Evolutionary conservation across 2,113 vertebrate genomes (phyloP), one percentile per base, ranked within the genome.

Genomic region (Dromiciops gliroides): DNA sequence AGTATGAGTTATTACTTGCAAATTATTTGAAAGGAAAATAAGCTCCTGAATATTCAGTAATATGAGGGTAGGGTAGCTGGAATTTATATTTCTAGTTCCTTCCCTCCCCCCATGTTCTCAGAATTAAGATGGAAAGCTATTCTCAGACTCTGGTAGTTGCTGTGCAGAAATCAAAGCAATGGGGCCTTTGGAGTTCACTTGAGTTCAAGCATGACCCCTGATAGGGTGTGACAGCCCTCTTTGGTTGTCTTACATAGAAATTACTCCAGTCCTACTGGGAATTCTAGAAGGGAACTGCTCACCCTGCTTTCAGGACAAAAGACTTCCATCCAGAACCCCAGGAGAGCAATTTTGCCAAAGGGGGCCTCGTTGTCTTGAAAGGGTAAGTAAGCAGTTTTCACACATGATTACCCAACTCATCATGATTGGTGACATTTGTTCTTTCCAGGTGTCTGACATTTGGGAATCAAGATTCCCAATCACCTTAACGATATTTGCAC

Each of bases 1-100:
- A 92, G 51, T 48, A 22, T 50, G 31, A 51, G 10, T 47, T 44
- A 47, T 28, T 28, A 8, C 31, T 51, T 88, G 37, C 94, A 91
- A 91, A 75, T 0, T 48, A 90, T 48, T 48, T 10, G 53, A 90
- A 31, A 96, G 25, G 0, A 83, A 92, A 95, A 90, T 0, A 51
- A 96, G 9, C 28, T 97, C 51, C 94, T 91, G 89, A 91, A 1
- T 88, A 60, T 95, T 91, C 28, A 49, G 2, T 28, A 94, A 91
- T 92, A 95, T 93, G 48, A 90, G 95, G 94, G 16, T 4, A 37
- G n/a, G 26, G 75, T 48, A 4, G 50, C 92, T 50, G 89, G 50
- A 89, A 90, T 94, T 93, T 51, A 1, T 0, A 28, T 89, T 96
- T 37, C 53, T 16, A 90, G 8, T 83, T 83, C 67, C 67, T 83